A percentile compares a stretch with the other conserved stretches of the same genome.
Evolutionary conservation across 2,113 vertebrate genomes (phyloP).

Genomic region (Elanoides forficatus): DNA sequence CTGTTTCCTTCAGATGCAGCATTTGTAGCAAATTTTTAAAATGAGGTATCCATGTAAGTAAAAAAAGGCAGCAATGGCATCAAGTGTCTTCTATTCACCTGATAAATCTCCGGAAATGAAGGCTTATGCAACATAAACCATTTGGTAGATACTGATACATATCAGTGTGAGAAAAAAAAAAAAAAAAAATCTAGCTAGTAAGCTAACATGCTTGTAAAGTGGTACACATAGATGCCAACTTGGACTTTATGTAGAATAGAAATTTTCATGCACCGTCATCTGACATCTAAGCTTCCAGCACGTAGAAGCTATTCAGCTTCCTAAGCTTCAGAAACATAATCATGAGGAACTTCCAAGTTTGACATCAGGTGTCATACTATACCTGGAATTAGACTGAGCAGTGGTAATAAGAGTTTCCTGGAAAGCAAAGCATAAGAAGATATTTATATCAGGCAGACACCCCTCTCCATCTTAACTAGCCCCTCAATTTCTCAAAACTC

Average conservation of each 20-base stretch:
- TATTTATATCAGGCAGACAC: not conserved
- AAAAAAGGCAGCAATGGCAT: not conserved
- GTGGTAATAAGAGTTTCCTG: slow-evolving; percentile 76
- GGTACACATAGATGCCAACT: not conserved
- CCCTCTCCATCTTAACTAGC: not conserved
- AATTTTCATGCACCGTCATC: not conserved
- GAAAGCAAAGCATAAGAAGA: slow-evolving; percentile 46
- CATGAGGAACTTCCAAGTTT: not conserved
- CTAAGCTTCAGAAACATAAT: not conserved
- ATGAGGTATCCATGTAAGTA: not conserved
- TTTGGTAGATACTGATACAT: not conserved
- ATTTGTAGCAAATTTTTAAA: not conserved
- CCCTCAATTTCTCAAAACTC: not conserved
- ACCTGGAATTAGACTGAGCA: slow-evolving; percentile 72
- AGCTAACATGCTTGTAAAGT: not conserved
- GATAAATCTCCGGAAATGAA: not conserved
- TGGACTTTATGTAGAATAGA: not conserved
- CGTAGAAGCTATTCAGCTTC: not conserved
- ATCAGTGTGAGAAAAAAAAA: not conserved
- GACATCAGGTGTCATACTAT: not conserved
- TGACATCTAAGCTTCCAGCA: not conserved
- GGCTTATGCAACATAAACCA: not conserved
- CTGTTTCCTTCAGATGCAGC: not conserved
- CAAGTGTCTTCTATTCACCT: not conserved
- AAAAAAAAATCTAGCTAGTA: not conserved